Percentiles rank a stretch among this genome's conserved stretches.
Conservation (phyloP, 2,113 vertebrate genomes). For the Rhynchomys soricoides region DNA sequence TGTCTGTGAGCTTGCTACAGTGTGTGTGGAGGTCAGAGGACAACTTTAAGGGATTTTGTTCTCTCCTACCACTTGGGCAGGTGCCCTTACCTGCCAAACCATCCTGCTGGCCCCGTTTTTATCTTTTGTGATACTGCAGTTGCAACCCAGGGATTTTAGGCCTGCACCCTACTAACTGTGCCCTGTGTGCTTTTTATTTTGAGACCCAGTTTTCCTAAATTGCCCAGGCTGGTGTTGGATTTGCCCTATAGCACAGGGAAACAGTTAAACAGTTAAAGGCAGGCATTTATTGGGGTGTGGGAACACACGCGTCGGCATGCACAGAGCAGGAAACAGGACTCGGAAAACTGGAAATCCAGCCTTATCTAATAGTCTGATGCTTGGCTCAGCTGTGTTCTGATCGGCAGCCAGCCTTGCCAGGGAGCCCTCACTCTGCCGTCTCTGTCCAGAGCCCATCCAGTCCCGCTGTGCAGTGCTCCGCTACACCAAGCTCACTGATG, state of each 20-base stretch:
- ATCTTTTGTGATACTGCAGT: background rate
- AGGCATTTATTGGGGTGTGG: background rate
- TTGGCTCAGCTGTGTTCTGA: background rate
- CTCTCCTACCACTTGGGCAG: background rate
- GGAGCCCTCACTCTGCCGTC: background rate
- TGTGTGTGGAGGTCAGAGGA: background rate
- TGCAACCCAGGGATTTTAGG: background rate
- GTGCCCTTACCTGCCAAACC: background rate
- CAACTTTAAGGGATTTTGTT: background rate
- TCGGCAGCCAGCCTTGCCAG: background rate
- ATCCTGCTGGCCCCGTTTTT: background rate
- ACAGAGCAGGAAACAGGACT: background rate
- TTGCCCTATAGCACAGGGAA: background rate
- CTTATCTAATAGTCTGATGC: background rate
- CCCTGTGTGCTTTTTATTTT: background rate
- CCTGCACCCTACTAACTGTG: too few relatives aligned
- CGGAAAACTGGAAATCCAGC: too few relatives aligned
- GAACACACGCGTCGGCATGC: background rate
- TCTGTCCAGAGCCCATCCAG: conserved; percentile 93
- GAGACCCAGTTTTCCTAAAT: background rate
- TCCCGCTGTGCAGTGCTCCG: conserved; percentile 97
- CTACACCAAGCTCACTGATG: conserved; percentile 95
- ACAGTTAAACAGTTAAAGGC: background rate
- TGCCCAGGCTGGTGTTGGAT: background rate
- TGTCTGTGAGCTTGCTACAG: background rate